Base-by-base conservation (phyloP, 2,797 vertebrate species). In the Malurus leucopterus region DNA sequence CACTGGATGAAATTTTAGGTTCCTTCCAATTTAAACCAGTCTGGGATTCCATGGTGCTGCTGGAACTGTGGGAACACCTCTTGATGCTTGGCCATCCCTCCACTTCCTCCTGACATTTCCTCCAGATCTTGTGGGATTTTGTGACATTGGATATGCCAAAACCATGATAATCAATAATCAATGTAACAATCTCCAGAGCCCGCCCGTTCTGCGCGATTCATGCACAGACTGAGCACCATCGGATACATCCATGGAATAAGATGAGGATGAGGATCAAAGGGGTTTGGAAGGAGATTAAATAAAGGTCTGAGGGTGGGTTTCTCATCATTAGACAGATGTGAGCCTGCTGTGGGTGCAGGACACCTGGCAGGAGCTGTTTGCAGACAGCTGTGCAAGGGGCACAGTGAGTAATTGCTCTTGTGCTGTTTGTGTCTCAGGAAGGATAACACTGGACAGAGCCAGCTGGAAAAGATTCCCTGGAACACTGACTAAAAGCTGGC, bases 11-110 rank as follows among this genome's bases (percentile, higher is more conserved):
- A 23, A 23, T 11, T 38, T 59, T 24, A 59, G 8, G 54, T 74
- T 23, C 11, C 29, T 59, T 46, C 19, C 32, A 53, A 23, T 15
- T 22, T 15, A 53, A 69, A n/a, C 30, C 18, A 20, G 27, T n/a
- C 55, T 36, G 55, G 22, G 30, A n/a, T 54, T 55, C 57, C 5
- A 0, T 43, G 27, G 13, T 49, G 12, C 34, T 47, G 6, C 61
- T 73, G 80, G 9, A 27, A 34, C 11, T 11, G 20, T 27, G 20
- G 50, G 43, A 63, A n/a, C 13, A 55, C 5, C 24, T 30, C 20
- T 59, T 30, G 62, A 32, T 27, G 19, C 36, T 0, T 0, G 1
- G n/a, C 23, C 27, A 29, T 19, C 18, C 43, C 44, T 61, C 40
- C 23, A 2, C 32, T 53, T 53, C 27, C 40, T 77, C 20, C 12